Evolutionary conservation across 2,888 invertebrate genomes (phyloP).

Genomic region (Blastobasis adustella): DNA sequence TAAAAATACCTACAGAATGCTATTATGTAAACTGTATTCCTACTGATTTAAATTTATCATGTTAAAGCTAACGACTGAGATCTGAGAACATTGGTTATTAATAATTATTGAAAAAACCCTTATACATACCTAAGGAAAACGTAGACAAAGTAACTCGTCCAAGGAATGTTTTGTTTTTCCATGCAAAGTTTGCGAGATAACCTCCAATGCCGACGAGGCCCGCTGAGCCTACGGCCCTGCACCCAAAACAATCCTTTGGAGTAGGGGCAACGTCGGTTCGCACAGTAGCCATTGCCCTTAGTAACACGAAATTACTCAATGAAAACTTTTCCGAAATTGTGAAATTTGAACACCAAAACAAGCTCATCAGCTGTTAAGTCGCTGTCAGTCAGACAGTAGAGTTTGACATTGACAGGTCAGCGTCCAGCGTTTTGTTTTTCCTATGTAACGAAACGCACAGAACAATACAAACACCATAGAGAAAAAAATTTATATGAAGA

Average conservation of each 20-base stretch:
- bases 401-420: not conserved
- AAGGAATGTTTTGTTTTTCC: conserved; percentile 62
- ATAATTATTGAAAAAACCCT: too few relatives aligned
- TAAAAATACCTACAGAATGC: too few relatives aligned
- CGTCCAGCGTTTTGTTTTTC: too few relatives aligned
- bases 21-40: too few relatives aligned
- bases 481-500: not conserved
- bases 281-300: not conserved
- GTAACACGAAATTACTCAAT: not conserved
- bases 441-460: too few relatives aligned
- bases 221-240: conserved; percentile 74
- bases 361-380: not conserved
- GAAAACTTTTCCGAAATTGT: not conserved
- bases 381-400: too few relatives aligned
- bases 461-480: not conserved
- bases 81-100: too few relatives aligned
- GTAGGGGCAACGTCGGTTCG: conserved; percentile 37
- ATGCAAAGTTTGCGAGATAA: conserved; percentile 73
- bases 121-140: conserved; percentile 59
- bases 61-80: too few relatives aligned
- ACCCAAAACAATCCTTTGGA: conserved; percentile 74
- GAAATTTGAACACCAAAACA: not conserved
- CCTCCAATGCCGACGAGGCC: conserved; percentile 78
- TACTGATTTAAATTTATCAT: too few relatives aligned
- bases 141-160: conserved; percentile 60